Conservation (phyloP, 2,888 invertebrate genomes). For the Apotomis betuletana region DNA sequence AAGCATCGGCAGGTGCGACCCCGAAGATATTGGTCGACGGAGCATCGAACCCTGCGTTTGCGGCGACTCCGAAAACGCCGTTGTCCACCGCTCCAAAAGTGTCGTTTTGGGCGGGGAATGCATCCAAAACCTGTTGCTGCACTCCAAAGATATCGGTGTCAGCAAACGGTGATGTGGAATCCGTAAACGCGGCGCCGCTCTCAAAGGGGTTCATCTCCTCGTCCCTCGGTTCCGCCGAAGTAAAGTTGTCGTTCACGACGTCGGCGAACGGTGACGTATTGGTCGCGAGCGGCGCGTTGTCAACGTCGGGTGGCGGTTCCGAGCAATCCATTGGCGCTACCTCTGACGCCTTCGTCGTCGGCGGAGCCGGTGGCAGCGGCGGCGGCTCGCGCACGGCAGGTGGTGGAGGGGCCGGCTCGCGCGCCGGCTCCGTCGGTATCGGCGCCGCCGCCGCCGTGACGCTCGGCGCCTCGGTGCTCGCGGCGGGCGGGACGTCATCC, state of each 20-base stretch:
- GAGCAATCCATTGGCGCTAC: constrained; percentile 71
- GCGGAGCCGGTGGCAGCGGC: constrained; percentile 13
- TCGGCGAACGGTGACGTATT: constrained; percentile 68
- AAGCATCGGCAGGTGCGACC: constrained; percentile 45
- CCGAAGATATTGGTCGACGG: constrained; percentile 53
- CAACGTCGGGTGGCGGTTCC: constrained; percentile 56
- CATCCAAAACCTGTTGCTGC: constrained; percentile 48
- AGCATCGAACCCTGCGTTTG: constrained; percentile 38
- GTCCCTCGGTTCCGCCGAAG: constrained; percentile 48
- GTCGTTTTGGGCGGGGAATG: constrained; percentile 48
- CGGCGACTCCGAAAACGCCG: constrained; percentile 45
- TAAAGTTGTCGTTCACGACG: constrained; percentile 50
- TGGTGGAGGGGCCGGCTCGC: not conserved
- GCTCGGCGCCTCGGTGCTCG: constrained; percentile 43
- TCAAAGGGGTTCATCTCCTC: constrained; percentile 73
- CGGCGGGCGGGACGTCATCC: constrained; percentile 61
- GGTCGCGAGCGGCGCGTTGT: constrained; percentile 45
- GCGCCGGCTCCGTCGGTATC: not conserved
- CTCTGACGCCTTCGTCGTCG: constrained; percentile 41
- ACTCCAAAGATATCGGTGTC: constrained; percentile 57
- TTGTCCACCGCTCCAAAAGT: constrained; percentile 48
- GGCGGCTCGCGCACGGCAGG: constrained; percentile 12
- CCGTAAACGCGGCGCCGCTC: constrained; percentile 48
- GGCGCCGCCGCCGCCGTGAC: not conserved
- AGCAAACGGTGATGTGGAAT: constrained; percentile 48